Evolutionary conservation across 2,888 invertebrate species (phyloP).

Genomic region (Drosophila melanocephala): DNA sequence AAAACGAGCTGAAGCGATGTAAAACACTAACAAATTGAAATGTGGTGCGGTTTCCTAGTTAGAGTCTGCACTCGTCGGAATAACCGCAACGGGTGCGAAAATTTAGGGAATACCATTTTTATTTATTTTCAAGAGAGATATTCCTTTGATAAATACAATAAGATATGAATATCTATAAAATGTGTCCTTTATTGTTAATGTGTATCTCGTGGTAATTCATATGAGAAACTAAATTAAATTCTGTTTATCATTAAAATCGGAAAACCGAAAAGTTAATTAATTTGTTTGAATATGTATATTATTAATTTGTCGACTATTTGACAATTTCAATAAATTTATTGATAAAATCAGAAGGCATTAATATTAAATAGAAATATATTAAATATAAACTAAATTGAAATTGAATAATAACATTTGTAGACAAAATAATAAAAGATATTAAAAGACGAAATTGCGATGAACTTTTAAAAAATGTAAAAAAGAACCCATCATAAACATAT

Average conservation of each 20-base stretch:
- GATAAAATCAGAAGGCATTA: neutral
- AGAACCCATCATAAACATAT: neutral
- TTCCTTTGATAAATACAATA: neutral
- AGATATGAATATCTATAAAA: too few relatives aligned
- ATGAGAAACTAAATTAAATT: neutral
- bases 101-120: neutral
- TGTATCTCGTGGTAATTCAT: too few relatives aligned
- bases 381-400: neutral
- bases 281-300: neutral
- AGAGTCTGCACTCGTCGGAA: neutral
- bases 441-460: neutral
- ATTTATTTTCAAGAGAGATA: neutral
- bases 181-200: too few relatives aligned
- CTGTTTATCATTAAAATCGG: neutral
- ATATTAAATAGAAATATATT: neutral
- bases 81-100: neutral
- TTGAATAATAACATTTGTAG: neutral
- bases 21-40: constrained; percentile 23
- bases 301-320: neutral
- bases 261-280: neutral
- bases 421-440: neutral
- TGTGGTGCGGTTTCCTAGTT: constrained; percentile 31
- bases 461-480: neutral
- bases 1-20: neutral
- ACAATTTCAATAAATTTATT: neutral